phyloP scores from a whole-genome alignment of 2,797 vertebrate genomes.

The Novumbra hubbsi region DNA sequence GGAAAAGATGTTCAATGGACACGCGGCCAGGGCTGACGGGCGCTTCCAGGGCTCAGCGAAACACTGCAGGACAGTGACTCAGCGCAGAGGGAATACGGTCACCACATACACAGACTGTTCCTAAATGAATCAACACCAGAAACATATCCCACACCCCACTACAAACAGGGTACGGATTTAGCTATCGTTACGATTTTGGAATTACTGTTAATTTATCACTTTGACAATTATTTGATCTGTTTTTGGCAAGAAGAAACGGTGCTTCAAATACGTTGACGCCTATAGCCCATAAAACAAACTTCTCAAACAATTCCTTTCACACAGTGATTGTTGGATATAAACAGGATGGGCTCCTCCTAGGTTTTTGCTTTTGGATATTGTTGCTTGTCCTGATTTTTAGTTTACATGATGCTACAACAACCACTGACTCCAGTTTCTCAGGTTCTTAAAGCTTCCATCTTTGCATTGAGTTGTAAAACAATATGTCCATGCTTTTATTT shows the following conservation, averaged over 20 bases:
- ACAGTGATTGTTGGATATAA: neutral
- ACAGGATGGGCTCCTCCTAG: neutral
- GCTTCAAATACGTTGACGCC: neutral
- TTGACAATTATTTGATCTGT: neutral
- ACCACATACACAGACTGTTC: conserved; percentile 85
- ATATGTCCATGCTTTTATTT: neutral
- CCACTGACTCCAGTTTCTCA: neutral
- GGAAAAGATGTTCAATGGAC: conserved; percentile 90
- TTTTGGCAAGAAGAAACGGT: neutral
- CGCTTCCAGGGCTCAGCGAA: conserved; percentile 85
- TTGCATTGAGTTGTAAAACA: neutral
- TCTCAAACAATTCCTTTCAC: neutral
- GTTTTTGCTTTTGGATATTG: neutral
- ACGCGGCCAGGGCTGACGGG: conserved; percentile 77
- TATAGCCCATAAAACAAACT: neutral
- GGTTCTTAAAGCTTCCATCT: neutral
- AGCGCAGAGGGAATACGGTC: conserved; percentile 95
- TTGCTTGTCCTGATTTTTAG: neutral
- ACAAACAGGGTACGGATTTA: neutral
- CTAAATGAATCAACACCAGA: neutral
- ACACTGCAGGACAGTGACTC: conserved; percentile 94
- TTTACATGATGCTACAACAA: neutral
- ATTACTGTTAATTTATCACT: conserved; percentile 12
- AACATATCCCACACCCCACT: neutral
- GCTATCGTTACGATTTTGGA: neutral